Evolutionary conservation across 2,113 vertebrate species (phyloP), one percentile per base, ranked within the genome.

Genomic region (Gobiocypris rarus): DNA sequence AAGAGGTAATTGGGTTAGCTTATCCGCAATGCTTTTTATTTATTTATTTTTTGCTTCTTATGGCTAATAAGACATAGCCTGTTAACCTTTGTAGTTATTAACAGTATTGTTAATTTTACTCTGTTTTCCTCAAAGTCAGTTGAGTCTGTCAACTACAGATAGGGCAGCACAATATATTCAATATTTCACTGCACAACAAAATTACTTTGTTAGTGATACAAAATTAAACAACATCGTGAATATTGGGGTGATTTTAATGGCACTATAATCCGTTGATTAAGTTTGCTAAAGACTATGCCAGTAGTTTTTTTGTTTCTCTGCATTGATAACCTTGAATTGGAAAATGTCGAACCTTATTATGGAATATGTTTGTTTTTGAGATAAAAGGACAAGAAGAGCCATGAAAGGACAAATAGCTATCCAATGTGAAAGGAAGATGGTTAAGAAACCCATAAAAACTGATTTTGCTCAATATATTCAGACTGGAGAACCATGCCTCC

Each of bases 51-150:
- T 73, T 43, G 28, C 43, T 73, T 83, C 19, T 75, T 65, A 52
- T 43, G 9, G 83, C 38, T 77, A 48, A 45, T 24, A 31, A 52
- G 67, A 45, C 67, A 63, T 38, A 9, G 31, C 22, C 65, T 54
- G 28, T 9, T 81, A 54, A 81, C 79, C 45, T 81, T 70, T 81
- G 10, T 6, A 38, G 50, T 81, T 45, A 56, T 56, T 54, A 82
- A 14, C 17, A 9, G 45, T 70, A 81, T 70, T 54, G 2, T 69
- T 52, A 5, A 52, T 17, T n/a, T 54, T 22, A 38, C 31, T 5
- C 28, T 52, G 79, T 50, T 26, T 81, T 50, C 24, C 17, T 65
- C 14, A 6, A n/a, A 80, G 19, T 69, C 50, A 80, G n/a, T 50
- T 31, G 13, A 61, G 59, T 22, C 24, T 22, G 17, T 22, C 65